Base-by-base conservation (phyloP, 1,140 invertebrate genomes). In the Cecropterus lyciades region DNA sequence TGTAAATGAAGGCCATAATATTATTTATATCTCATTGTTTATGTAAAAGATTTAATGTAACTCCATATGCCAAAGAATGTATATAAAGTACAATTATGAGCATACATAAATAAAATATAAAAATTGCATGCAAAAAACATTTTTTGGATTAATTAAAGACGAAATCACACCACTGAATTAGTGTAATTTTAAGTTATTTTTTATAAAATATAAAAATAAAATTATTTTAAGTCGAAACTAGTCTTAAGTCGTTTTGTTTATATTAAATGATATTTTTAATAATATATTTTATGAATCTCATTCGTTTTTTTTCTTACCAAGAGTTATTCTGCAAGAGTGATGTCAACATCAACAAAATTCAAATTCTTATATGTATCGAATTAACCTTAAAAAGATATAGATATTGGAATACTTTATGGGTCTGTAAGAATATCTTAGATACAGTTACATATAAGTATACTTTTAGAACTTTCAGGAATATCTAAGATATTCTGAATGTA, bases 161-260 rank as follows among this genome's bases (percentile, higher is more conserved):
- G 65, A 67, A 57, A 74, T 77, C 65, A 80, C 72, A 72, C 65
- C 69, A 72, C 71, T 70, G 70, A 78, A 67, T 59, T 72, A 65
- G 55, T 45, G 43, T 67, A 67, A 65, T 73, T 72, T 62, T 80
- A 81, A 84, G 69, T 80, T 81, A 82, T 82, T 84, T 83, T 82
- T 80, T 30, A 72, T 83, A 79, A 71, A 46, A 67, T 68, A 59
- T 65, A 48, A 72, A 69, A 66, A 70, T 75, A 67, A 65, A 74
- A 57, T 64, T 73, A 57, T 73, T 33, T 69, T 78, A 80, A 86
- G 67, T 73, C 65, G 73, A 76, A 79, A 81, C 80, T 87, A 87
- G 85, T 87, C 83, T 80, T 87, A 87, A 87, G 85, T 69, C 75
- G 80, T 84, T 84, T 74, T 73, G 73, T 79, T 83, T 77, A 67